phyloP scores from a whole-genome alignment of 2,113 vertebrate genomes.

The Dipodomys merriami region DNA sequence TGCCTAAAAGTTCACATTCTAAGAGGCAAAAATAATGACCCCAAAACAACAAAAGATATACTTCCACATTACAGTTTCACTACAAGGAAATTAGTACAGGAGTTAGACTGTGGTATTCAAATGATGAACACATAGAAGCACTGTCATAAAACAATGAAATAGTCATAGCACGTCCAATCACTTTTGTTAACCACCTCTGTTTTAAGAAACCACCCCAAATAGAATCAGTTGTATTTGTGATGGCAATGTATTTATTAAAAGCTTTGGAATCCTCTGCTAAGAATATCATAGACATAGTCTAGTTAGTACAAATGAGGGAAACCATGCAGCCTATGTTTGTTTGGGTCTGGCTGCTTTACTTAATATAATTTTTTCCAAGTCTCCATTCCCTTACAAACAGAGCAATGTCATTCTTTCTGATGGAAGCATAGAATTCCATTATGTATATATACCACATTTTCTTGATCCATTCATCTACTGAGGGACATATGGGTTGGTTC shows the following conservation, averaged over 20 bases:
- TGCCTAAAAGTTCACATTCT: not conserved
- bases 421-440: too few relatives aligned
- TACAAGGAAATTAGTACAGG: not conserved
- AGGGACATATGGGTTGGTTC: too few relatives aligned
- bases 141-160: not conserved
- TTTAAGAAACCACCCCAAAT: slow-evolving; percentile 11
- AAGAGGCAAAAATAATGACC: not conserved
- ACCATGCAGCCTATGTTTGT: too few relatives aligned
- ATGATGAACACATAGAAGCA: not conserved
- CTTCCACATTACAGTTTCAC: not conserved
- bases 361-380: too few relatives aligned
- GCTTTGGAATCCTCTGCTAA: too few relatives aligned
- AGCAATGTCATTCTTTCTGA: too few relatives aligned
- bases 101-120: slow-evolving; percentile 3
- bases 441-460: too few relatives aligned
- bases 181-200: not conserved
- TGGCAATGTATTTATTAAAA: not conserved
- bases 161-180: not conserved
- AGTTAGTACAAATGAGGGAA: too few relatives aligned
- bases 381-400: too few relatives aligned
- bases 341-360: too few relatives aligned
- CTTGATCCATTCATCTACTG: too few relatives aligned
- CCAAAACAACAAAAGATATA: not conserved
- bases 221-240: not conserved
- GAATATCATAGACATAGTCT: too few relatives aligned